Conservation (phyloP, 2,113 vertebrate genomes). For the Lophochroa leadbeateri region DNA sequence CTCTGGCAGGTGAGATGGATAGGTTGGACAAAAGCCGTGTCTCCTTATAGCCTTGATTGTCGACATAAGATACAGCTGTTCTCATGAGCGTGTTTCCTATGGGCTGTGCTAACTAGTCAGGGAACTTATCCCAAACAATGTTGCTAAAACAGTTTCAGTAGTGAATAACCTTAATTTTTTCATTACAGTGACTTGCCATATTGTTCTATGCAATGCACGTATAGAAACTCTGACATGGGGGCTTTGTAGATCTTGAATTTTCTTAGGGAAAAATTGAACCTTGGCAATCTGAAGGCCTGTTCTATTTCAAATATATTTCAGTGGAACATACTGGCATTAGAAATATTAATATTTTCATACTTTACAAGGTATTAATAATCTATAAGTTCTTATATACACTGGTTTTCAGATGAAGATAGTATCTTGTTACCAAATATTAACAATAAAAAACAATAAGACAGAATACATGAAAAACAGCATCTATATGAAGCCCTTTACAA, state of each 20-base stretch:
- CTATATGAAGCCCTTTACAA: neutral
- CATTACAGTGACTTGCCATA: neutral
- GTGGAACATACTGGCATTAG: neutral
- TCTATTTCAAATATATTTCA: neutral
- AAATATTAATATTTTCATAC: neutral
- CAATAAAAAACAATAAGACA: neutral
- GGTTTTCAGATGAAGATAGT: neutral
- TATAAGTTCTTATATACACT: neutral
- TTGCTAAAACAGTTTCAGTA: neutral
- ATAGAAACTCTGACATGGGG: neutral
- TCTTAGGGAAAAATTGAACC: neutral
- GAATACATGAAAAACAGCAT: neutral
- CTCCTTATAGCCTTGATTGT: neutral
- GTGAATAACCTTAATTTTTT: neutral
- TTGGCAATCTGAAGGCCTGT: neutral
- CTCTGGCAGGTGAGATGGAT: neutral
- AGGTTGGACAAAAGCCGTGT: neutral
- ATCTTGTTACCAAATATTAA: neutral
- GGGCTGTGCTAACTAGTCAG: rapidly evolving
- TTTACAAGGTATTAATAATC: neutral
- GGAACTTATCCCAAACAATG: neutral
- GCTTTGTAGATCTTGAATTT: neutral
- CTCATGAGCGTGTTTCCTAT: neutral
- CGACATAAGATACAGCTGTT: neutral
- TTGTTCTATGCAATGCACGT: neutral